Evolutionary conservation across 2,797 vertebrate genomes (phyloP).

Genomic region (Muscicapa comitata): DNA sequence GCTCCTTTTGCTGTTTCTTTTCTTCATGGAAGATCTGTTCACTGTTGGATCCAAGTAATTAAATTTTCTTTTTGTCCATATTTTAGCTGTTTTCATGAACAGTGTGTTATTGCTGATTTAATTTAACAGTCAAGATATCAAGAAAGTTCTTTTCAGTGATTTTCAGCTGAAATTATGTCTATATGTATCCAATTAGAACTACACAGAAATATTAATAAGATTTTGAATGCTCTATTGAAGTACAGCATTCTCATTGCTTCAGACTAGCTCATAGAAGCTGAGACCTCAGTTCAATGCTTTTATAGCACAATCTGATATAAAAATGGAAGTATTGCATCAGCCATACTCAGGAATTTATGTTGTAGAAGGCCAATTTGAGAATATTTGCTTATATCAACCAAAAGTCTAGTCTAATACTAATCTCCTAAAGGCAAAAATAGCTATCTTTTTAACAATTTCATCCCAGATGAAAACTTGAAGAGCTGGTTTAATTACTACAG

Average conservation of each 20-base stretch:
- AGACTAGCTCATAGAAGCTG: not conserved
- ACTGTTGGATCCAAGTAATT: slow-evolving; percentile 35
- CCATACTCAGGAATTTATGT: not conserved
- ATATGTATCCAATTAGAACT: slow-evolving; percentile 22
- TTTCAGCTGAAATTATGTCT: slow-evolving; percentile 15
- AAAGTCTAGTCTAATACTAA: not conserved
- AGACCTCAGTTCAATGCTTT: not conserved
- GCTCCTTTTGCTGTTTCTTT: not conserved
- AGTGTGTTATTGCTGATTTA: slow-evolving; percentile 22
- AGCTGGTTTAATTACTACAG: not conserved
- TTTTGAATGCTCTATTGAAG: not conserved
- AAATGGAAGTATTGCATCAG: slow-evolving; percentile 16
- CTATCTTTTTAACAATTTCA: not conserved
- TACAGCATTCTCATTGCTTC: not conserved
- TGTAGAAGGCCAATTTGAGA: not conserved
- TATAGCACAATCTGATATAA: not conserved
- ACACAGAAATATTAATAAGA: not conserved
- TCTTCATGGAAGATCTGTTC: not conserved
- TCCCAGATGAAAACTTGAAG: not conserved
- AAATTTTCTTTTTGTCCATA: slow-evolving; percentile 15
- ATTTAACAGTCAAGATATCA: slow-evolving; percentile 14
- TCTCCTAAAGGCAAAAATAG: not conserved
- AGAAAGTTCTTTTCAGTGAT: not conserved
- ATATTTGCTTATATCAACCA: slow-evolving; percentile 25
- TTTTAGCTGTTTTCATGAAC: slow-evolving; percentile 14